phyloP scores from a whole-genome alignment of 2,888 invertebrate genomes.

The Eupithecia centaureata region DNA sequence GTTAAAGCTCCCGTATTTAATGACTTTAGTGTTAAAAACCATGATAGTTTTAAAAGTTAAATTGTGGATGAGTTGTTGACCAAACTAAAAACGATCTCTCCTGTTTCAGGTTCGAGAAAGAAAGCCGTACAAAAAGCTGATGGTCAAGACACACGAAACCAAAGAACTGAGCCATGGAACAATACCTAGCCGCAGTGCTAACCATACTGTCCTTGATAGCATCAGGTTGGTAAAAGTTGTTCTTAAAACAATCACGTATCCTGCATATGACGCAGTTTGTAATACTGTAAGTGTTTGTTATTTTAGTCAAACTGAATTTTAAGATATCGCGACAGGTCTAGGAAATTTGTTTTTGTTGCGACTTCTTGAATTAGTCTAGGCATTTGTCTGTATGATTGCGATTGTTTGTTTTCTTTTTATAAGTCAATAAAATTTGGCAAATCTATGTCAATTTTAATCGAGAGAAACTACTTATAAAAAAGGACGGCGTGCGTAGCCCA shows the following conservation, averaged over 20 bases:
- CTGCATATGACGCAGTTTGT: constrained; percentile 7
- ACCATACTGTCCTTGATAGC: constrained; percentile 61
- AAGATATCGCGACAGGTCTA: too few relatives aligned
- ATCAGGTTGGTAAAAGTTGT: constrained; percentile 62
- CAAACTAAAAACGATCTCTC: constrained; percentile 8
- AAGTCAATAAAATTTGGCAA: not conserved
- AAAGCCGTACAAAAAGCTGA: constrained; percentile 10
- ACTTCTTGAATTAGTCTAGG: not conserved
- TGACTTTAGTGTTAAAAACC: too few relatives aligned
- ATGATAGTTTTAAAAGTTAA: too few relatives aligned
- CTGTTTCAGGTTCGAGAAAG: constrained; percentile 37
- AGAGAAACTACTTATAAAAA: too few relatives aligned
- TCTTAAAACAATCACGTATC: constrained; percentile 22
- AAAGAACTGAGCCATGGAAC: constrained; percentile 54
- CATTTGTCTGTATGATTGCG: not conserved
- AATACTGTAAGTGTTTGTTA: not conserved
- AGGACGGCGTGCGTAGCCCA: not conserved
- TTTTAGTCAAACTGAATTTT: not conserved
- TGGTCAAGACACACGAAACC: constrained; percentile 21
- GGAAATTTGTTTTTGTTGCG: not conserved
- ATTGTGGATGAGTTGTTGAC: not conserved
- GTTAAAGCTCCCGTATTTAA: not conserved
- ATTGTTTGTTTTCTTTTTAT: not conserved
- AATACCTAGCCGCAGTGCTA: constrained; percentile 56
- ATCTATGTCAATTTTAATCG: too few relatives aligned